Base-by-base conservation (phyloP, 2,797 vertebrate genomes). In the Apogon talboti region DNA sequence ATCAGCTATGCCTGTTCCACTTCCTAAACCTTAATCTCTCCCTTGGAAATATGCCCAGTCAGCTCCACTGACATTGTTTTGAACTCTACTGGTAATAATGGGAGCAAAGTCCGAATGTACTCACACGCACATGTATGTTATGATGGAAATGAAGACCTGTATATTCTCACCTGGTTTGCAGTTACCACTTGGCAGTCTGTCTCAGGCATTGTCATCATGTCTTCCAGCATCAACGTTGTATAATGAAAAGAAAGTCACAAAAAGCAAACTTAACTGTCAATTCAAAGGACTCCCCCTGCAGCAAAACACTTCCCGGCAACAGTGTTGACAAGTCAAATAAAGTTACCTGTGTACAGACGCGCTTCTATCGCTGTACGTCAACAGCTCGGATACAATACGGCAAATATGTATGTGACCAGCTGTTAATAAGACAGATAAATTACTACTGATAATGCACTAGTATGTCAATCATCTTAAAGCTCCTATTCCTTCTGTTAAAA, bases 21-120 rank as follows among this genome's bases (percentile, higher is more conserved):
- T 92, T 93, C 91, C 92, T 90, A 84, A 85, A 87, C 83, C 79
- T 85, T 91, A 90, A 91, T 91, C 83, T 81, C 72, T 78, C 63
- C 57, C 51, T 65, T 87, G 89, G 81, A 83, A 81, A 88, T 51
- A 19, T 76, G 82, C 79, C 87, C 78, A 40, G 81, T 71, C 68
- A 71, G 73, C 62, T 70, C 62, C 66, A 81, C 76, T 76, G 65
- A 80, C 73, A 81, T 63, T 55, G 53, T 71, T 79, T 56, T 66
- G 41, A 45, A 42, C 55, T 71, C 19, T 38, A 62, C 69, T 57
- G 46, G 54, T 44, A 86, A 78, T 67, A 84, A 73, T 79, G 50
- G 45, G 18, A 41, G 33, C 11, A 45, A 51, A 74, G 58, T 21
- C 71, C 58, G 38, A 77, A 76, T 33, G 42, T 47, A 30, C 14